phyloP scores from a whole-genome alignment of 2,888 invertebrate species.

The Laothoe populi region DNA sequence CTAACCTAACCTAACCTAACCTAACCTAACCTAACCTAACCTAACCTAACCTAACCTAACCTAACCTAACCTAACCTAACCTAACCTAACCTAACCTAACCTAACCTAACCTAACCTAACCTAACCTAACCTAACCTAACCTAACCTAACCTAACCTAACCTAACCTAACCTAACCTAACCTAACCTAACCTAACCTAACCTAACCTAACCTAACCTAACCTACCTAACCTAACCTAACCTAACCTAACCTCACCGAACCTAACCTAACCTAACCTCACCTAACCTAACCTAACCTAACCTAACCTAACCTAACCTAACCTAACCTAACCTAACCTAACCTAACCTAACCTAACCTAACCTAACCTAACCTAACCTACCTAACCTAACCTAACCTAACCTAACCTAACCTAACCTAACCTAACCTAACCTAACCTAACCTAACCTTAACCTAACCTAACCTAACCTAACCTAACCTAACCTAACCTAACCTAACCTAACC shows the following conservation, averaged over 20 bases:
- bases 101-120: constrained; percentile 37
- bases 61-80: constrained; percentile 34
- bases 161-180: constrained; percentile 30
- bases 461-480: constrained; percentile 39
- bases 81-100: constrained; percentile 36
- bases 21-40: constrained; percentile 31
- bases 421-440: constrained; percentile 30
- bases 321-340: constrained; percentile 33
- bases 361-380: constrained; percentile 31
- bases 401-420: constrained; percentile 31
- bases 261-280: constrained; percentile 34
- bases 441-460: constrained; percentile 41
- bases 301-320: constrained; percentile 35
- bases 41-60: constrained; percentile 32
- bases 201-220: constrained; percentile 32
- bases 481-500: constrained; percentile 38
- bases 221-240: constrained; percentile 34
- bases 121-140: constrained; percentile 38
- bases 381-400: constrained; percentile 31
- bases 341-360: constrained; percentile 31
- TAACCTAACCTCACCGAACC: constrained; percentile 33
- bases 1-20: constrained; percentile 33
- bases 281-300: constrained; percentile 33
- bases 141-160: constrained; percentile 33
- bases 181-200: constrained; percentile 32